Conservation (phyloP, 2,888 invertebrate genomes). For the Yponomeuta cagnagella region DNA sequence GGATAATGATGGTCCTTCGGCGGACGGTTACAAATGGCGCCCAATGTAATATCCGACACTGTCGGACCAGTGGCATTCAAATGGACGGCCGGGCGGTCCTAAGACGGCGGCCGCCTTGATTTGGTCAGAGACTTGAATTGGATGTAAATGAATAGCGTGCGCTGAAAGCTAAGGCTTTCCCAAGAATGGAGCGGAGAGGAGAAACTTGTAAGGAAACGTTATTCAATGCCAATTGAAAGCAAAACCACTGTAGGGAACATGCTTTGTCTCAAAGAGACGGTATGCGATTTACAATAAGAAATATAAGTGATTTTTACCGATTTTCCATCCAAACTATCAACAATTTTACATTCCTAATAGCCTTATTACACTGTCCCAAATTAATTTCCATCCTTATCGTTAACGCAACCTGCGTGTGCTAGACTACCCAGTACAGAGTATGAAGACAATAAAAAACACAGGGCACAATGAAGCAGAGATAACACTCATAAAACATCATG, state of each 20-base stretch:
- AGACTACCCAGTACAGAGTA: background rate
- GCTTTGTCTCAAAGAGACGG: too few species aligned
- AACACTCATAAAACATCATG: conserved; percentile 47
- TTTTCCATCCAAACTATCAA: background rate
- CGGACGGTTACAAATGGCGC: conserved; percentile 72
- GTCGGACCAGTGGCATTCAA: conserved; percentile 39
- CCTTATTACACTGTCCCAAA: background rate
- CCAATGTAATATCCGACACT: conserved; percentile 72
- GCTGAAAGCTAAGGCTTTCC: background rate
- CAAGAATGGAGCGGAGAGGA: background rate
- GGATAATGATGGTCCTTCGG: conserved; percentile 67
- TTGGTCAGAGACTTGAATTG: background rate
- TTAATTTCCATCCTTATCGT: background rate
- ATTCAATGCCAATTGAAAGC: background rate
- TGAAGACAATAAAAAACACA: conserved; percentile 66
- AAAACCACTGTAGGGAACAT: background rate
- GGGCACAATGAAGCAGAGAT: conserved; percentile 63
- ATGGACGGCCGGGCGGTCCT: background rate
- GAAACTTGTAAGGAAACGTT: too few species aligned
- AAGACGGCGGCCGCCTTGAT: background rate
- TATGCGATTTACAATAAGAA: background rate
- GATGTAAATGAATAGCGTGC: background rate
- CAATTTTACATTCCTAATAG: background rate
- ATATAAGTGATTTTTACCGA: background rate
- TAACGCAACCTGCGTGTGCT: background rate